These are phyloP conservation scores for Argyra leucocephala DNA, from an alignment of 2,888 invertebrate genomes.

Conservation along the genomic window DNA sequence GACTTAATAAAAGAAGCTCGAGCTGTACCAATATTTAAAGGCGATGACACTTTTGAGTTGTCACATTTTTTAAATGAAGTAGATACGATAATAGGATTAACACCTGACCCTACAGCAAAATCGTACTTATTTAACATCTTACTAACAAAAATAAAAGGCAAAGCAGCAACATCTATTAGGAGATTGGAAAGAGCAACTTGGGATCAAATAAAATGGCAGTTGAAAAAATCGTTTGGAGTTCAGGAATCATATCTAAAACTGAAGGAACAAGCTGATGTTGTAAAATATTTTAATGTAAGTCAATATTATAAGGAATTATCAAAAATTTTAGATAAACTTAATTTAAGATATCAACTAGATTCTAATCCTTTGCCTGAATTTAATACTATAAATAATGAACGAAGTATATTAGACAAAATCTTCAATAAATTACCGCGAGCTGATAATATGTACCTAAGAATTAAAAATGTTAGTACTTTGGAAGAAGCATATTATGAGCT, in stretches of 20 bases:
- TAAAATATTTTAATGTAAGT: constrained; percentile 12
- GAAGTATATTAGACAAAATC: constrained; percentile 12
- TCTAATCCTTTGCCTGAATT: neutral
- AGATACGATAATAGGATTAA: neutral
- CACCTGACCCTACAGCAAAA: constrained; percentile 1
- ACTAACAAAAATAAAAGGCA: constrained; percentile 4
- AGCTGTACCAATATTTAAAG: constrained; percentile 13
- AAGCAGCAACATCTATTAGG: constrained; percentile 7
- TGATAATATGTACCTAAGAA: constrained; percentile 12
- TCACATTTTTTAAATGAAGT: constrained; percentile 9
- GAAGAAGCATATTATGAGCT: constrained; percentile 9
- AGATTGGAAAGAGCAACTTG: constrained; percentile 7
- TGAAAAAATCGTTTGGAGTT: constrained; percentile 13
- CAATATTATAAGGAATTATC: constrained; percentile 10
- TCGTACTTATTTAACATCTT: constrained; percentile 10
- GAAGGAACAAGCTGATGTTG: constrained; percentile 12
- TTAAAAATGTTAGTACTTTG: constrained; percentile 9
- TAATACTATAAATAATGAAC: constrained; percentile 11
- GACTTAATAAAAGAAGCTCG: constrained; percentile 11
- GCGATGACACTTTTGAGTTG: constrained; percentile 13
- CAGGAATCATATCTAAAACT: neutral
- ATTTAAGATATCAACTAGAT: constrained; percentile 14
- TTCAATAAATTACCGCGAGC: constrained; percentile 8
- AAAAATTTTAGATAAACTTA: constrained; percentile 15
- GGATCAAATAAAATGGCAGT: neutral